Evolutionary conservation across 92 coral and sea anemone genomes (phyloP), one percentile per base, ranked within the genome.

Genomic region (Metridium senile): DNA sequence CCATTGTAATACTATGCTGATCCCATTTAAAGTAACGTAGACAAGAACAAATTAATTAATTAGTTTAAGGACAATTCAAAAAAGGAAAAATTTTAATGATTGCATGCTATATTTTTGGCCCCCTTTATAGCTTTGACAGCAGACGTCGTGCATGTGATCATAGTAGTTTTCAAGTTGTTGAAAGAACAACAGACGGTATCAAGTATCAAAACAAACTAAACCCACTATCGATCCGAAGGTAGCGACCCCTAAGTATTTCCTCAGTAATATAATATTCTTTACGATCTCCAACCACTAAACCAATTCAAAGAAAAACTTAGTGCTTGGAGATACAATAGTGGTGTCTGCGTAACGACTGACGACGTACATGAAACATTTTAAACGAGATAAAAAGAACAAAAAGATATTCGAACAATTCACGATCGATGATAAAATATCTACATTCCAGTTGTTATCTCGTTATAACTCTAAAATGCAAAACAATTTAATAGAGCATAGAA

Each of bases 311-410:
- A n/a, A 27, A 1, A 22, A 29, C 4, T 7, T 23, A 18, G 46
- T 56, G 52, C 56, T 73, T 73, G 39, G 58, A 25, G 17, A 58
- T 27, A 58, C 67, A 57, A 56, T 73, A 58, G 25, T 3, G 32
- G 30, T 46, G 28, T 57, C 29, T 53, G 31, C n/a, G 21, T 9
- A 16, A 59, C 20, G 20, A 54, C 29, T 72, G 78, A 73, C 78
- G 68, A 46, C 31, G 54, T 1, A 33, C 31, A 2, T 9, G 67
- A 57, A 73, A 21, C 78, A 73, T 33, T 57, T 73, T 30, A 39
- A 26, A 33, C n/a, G n/a, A n/a, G n/a, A n/a, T n/a, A 29, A 29
- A 31, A 57, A 29, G 33, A 57, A 29, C 69, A 63, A 28, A 59
- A 4, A 22, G 28, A 59, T 26, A 54, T 39, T 39, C 49, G 49